Evolutionary conservation across 2,888 invertebrate species (phyloP).

Genomic region (Pachydiplax longipennis): DNA sequence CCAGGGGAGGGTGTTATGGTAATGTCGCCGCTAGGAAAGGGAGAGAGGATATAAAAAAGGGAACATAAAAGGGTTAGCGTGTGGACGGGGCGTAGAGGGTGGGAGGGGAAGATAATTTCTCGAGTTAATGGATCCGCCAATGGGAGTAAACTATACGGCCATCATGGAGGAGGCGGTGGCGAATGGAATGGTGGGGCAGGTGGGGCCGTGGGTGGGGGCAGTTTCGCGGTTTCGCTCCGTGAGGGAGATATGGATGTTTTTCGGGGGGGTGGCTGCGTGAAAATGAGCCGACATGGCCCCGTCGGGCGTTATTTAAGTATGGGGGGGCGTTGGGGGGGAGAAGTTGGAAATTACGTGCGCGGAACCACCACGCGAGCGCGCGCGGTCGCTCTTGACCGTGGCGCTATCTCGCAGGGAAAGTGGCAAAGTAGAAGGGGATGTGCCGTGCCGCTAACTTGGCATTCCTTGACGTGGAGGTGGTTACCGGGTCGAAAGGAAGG

Average conservation of each 20-base stretch:
- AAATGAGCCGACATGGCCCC: not conserved
- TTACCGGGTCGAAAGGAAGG: not conserved
- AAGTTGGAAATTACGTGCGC: not conserved
- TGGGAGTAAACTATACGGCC: not conserved
- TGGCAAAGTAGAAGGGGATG: not conserved
- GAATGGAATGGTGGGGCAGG: not conserved
- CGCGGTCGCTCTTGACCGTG: not conserved
- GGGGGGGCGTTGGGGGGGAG: not conserved
- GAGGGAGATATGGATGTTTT: not conserved
- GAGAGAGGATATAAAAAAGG: not conserved
- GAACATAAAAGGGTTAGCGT: no score
- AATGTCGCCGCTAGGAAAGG: not conserved
- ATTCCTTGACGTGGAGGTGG: not conserved
- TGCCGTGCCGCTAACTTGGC: not conserved
- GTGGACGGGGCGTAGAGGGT: not conserved
- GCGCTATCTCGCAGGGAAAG: not conserved
- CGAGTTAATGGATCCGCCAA: not conserved
- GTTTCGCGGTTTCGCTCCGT: not conserved
- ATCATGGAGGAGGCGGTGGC: not conserved
- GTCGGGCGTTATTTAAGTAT: not conserved
- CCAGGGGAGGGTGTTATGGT: not conserved
- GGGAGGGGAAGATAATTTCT: not conserved
- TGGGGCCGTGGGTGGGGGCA: not conserved
- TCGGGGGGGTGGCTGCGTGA: not conserved
- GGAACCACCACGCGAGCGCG: not conserved